Conservation (phyloP, 2,797 vertebrate species). For the Phalanger gymnotis region DNA sequence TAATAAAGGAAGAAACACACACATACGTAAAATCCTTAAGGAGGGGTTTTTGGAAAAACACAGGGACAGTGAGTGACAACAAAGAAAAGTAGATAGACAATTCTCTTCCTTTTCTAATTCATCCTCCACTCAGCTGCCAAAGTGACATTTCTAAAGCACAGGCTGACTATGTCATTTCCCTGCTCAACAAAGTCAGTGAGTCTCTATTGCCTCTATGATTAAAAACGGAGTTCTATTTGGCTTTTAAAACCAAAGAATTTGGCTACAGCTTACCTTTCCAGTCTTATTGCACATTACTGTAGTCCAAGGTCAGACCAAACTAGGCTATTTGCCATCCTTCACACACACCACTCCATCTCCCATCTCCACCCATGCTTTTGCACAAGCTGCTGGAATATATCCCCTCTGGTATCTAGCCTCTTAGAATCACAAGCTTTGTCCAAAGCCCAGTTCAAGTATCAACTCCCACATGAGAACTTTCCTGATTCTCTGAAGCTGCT, state of each 20-base stretch:
- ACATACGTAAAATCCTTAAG: too few species aligned
- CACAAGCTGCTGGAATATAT: neutral
- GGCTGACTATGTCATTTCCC: neutral
- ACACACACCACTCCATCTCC: neutral
- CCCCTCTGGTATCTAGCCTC: too few species aligned
- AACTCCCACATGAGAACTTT: neutral
- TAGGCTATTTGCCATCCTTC: neutral
- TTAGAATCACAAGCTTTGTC: neutral
- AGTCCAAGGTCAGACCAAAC: neutral
- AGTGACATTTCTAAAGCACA: neutral
- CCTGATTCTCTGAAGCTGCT: neutral
- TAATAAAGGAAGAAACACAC: neutral
- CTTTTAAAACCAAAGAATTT: neutral
- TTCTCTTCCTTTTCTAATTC: neutral
- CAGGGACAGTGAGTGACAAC: neutral
- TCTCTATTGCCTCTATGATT: neutral
- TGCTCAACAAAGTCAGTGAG: neutral
- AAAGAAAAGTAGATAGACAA: neutral
- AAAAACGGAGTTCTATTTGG: neutral
- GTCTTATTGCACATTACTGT: neutral
- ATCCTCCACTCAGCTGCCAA: too few species aligned
- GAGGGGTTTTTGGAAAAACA: neutral
- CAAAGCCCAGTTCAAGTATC: neutral
- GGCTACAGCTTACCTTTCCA: neutral
- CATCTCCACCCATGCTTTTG: neutral